Evolutionary conservation across 2,888 invertebrate genomes (phyloP), one percentile per base, ranked within the genome.

Genomic region (Apoda limacodes): DNA sequence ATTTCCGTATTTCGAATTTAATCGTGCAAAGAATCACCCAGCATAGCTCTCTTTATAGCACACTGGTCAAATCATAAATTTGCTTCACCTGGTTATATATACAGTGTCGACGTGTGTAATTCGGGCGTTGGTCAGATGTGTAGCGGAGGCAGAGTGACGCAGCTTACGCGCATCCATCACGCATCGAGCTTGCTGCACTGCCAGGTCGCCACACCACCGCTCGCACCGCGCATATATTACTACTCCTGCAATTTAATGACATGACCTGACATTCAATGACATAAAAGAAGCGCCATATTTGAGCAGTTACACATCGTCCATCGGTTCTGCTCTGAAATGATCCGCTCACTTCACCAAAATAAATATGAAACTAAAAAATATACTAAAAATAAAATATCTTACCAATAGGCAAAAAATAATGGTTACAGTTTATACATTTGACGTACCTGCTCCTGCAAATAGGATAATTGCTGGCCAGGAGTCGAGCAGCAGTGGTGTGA

Each of bases 381-480:
- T 24, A 6, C 4, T 1, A 21, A 13, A 22, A 22, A 28, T 11
- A 9, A 22, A 4, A 12, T 6, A 11, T 7, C 7, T 3, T 30
- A 13, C 10, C 13, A 14, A 9, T 26, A 14, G 4, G 14, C 5
- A 20, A 21, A 24, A 24, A 12, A 22, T 11, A 19, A 9, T 9
- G 9, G 4, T 14, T 5, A 13, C n/a, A n/a, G n/a, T n/a, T n/a
- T n/a, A n/a, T n/a, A n/a, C n/a, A n/a, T n/a, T 5, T 6, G 19
- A 19, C 9, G 9, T 63, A 86, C 86, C 86, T 52, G 85, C 84
- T 35, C 78, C 65, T 35, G 84, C 71, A 68, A 86, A 86, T 25
- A 86, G 70, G 4, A 83, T 60, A 24, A 85, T 74, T 13, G 85
- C 85, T 19, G 84, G 83, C 84, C 86, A 86, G 22, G 85, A 83